These are phyloP conservation scores for Pandemis corylana DNA, from an alignment of 2,888 invertebrate genomes.

Conservation along the genomic window DNA sequence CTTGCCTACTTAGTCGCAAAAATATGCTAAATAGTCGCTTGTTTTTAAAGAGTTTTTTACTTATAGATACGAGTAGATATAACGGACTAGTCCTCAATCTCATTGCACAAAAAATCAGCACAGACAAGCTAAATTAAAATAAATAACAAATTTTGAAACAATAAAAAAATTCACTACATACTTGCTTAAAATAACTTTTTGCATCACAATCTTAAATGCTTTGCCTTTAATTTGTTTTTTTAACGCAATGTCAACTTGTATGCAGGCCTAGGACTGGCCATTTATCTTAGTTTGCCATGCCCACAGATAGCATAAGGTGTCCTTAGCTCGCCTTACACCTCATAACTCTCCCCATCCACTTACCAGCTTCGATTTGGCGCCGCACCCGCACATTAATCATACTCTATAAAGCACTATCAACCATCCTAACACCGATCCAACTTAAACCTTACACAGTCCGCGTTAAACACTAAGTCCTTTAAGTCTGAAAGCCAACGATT, in stretches of 20 bases:
- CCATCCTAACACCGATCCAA: conserved; percentile 63
- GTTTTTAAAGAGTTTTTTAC: no score
- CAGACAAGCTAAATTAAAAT: no score
- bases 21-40: background rate
- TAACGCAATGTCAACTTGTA: background rate
- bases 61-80: no score
- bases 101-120: no score
- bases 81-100: no score
- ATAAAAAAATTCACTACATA: no score
- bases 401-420: conserved; percentile 59
- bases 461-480: background rate
- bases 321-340: background rate
- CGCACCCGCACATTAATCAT: conserved; percentile 77
- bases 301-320: conserved; percentile 1
- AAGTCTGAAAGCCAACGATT: conserved; percentile 2
- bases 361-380: conserved; percentile 62
- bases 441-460: conserved; percentile 64
- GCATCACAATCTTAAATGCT: no score
- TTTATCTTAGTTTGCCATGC: background rate
- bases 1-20: conserved; percentile 12
- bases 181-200: no score
- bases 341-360: conserved; percentile 22
- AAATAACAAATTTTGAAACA: no score
- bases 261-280: background rate
- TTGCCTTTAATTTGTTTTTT: no score